Evolutionary conservation across 2,888 invertebrate genomes (phyloP), one percentile per base, ranked within the genome.

Genomic region (Onchidella celtica): DNA sequence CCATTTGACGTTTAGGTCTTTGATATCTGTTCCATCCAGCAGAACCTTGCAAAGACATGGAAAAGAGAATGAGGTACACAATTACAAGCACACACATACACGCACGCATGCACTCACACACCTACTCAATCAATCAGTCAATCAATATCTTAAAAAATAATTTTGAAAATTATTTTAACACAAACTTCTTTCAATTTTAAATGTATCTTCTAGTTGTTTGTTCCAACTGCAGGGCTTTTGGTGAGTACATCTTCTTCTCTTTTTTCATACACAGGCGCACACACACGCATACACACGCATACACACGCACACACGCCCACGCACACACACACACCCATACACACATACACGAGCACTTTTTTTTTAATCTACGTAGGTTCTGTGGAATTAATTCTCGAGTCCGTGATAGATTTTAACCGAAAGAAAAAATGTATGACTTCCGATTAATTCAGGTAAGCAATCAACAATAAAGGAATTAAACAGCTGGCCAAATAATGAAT

Each of bases 11-110:
- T 95, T 95, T 32, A 94, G 85, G 21, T 92, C 89, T n/a, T 89
- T 91, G n/a, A 95, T 87, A 84, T 95, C 92, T 17, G 88, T 84
- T 0, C 93, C 94, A 89, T 94, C 94, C 17, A 95, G 85, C 24
- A 87, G 87, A 4, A 91, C 85, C 85, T 88, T 79, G 55, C n/a
- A n/a, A n/a, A n/a, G n/a, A n/a, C n/a, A n/a, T n/a, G 17, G 55
- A 21, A 55, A 21, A 21, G 17, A 14, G 17, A 55, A 14, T 55
- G 55, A n/a, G n/a, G n/a, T 40, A 63, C 63, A 72, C 29, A 61
- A 14, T 36, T 29, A 66, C 73, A 73, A 3, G 38, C 73, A 66
- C n/a, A 66, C 55, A 66, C 38, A 73, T 27, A 55, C 55, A 36
- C 34, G 21, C 57, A 66, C 65, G 17, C 61, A 61, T n/a, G n/a